phyloP scores from a whole-genome alignment of 2,797 vertebrate species.

The Falco naumanni region DNA sequence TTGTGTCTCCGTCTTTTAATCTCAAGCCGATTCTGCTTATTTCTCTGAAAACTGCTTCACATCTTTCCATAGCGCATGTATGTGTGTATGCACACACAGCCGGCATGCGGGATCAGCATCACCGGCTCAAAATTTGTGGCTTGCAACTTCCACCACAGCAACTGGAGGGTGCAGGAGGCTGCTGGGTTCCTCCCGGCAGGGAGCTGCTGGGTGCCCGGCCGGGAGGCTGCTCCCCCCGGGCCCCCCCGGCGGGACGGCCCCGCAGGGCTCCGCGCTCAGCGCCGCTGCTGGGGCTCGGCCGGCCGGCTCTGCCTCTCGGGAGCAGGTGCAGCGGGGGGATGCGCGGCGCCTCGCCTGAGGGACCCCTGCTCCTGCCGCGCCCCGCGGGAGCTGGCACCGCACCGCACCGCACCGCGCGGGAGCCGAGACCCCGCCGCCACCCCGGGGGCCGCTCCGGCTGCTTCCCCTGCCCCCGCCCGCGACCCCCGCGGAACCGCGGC shows the following conservation, averaged over 20 bases:
- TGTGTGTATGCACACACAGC: too few relatives aligned
- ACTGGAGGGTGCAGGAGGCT: accelerated
- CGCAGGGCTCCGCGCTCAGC: too few relatives aligned
- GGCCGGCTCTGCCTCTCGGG: not conserved
- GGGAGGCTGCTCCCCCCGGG: not conserved
- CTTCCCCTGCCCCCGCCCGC: not conserved
- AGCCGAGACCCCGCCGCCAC: too few relatives aligned
- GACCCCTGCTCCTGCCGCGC: not conserved
- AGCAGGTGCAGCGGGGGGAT: too few relatives aligned
- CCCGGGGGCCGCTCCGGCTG: not conserved
- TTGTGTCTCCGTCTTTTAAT: not conserved
- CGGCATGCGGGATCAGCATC: too few relatives aligned
- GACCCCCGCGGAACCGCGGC: too few relatives aligned
- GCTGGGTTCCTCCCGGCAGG: not conserved
- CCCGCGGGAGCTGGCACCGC: too few relatives aligned
- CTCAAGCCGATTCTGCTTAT: not conserved
- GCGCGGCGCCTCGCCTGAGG: accelerated
- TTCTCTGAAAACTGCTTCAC: not conserved
- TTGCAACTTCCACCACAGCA: not conserved
- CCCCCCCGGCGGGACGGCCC: not conserved
- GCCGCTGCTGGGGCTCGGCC: not conserved
- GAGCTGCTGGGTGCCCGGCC: too few relatives aligned
- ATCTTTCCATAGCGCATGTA: not conserved
- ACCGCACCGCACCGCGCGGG: too few relatives aligned
- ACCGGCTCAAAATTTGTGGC: not conserved